These are phyloP conservation scores for Hypotaenidia philippensis DNA, from an alignment of 2,797 vertebrate species.

Conservation along the genomic window DNA sequence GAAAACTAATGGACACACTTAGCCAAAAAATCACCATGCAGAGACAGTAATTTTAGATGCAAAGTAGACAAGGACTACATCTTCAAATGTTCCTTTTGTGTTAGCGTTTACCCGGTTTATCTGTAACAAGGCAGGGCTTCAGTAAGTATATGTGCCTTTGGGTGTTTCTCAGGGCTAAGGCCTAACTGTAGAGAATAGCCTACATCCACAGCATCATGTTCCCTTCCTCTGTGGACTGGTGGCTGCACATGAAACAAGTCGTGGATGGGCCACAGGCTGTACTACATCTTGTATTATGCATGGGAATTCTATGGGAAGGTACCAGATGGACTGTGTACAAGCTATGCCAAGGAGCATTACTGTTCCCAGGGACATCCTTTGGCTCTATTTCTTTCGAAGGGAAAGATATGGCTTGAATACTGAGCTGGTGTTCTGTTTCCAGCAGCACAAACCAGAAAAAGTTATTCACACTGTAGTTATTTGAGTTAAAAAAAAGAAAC, in stretches of 20 bases:
- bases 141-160: no score
- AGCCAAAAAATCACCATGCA: not conserved
- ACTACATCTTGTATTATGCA: rapidly evolving
- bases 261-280: not conserved
- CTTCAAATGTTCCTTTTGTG: not conserved
- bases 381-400: not conserved
- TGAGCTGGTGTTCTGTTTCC: not conserved
- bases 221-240: not conserved
- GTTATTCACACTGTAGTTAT: not conserved
- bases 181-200: not conserved
- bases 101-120: not conserved
- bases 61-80: not conserved
- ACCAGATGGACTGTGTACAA: rapidly evolving
- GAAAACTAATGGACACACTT: not conserved
- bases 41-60: not conserved
- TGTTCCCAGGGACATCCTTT: not conserved
- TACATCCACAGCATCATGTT: not conserved
- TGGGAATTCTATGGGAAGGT: not conserved
- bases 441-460: not conserved
- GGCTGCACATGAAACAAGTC: not conserved
- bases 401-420: not conserved
- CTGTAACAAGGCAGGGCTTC: not conserved
- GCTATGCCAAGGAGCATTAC: not conserved
- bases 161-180: not conserved
- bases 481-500: not conserved